A percentile compares a stretch with the other conserved stretches of the same genome.
phyloP scores from a whole-genome alignment of 2,888 invertebrate species.

The Leptopterna dolabrata region DNA sequence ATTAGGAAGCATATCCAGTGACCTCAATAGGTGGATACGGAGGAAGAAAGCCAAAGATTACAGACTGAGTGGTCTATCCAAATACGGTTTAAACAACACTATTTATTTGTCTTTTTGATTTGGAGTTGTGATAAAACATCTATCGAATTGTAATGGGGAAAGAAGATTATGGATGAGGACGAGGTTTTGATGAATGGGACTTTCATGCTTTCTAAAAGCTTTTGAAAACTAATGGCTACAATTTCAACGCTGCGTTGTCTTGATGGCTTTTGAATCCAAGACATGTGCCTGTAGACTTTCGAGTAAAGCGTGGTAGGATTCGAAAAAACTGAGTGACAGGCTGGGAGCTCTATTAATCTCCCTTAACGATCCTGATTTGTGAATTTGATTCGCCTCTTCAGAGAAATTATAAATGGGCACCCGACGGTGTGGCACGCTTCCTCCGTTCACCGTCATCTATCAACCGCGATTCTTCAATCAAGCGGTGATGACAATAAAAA shows the following conservation, averaged over 20 bases:
- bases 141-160: too few relatives aligned
- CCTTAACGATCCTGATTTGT: neutral
- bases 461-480: neutral
- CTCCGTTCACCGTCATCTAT: neutral
- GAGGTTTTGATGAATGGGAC: too few relatives aligned
- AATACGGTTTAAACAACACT: too few relatives aligned
- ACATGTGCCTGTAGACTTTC: neutral
- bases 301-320: neutral
- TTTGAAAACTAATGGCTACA: neutral
- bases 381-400: neutral
- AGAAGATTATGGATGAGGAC: too few relatives aligned
- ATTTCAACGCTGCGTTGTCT: neutral
- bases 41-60: too few relatives aligned
- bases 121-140: too few relatives aligned
- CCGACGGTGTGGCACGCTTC: neutral
- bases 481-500: neutral
- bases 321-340: neutral
- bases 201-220: too few relatives aligned
- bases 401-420: neutral
- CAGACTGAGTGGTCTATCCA: too few relatives aligned
- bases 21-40: too few relatives aligned
- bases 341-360: neutral
- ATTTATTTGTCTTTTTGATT: too few relatives aligned
- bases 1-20: too few relatives aligned
- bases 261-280: neutral